Evolutionary conservation across 2,888 invertebrate genomes (phyloP).

Genomic region (Pristionchus japonicus): DNA sequence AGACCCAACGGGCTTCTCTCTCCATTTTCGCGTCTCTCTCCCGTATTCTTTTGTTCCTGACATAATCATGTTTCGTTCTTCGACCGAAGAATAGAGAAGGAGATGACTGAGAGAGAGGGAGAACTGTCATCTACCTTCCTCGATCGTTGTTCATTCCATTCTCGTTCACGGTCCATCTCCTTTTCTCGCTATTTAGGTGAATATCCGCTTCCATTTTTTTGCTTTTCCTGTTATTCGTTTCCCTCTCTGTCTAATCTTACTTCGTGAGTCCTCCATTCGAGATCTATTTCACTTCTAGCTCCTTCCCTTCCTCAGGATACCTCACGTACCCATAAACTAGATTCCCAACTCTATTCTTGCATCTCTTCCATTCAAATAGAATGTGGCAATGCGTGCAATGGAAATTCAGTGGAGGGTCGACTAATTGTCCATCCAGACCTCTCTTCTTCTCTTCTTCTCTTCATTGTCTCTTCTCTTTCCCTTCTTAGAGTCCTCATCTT

Average conservation of each 20-base stretch:
- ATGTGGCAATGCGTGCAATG: not conserved
- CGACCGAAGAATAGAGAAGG: not conserved
- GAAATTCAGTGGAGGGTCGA: not conserved
- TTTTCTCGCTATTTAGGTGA: not conserved
- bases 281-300: not conserved
- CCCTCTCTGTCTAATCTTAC: not conserved
- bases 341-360: not conserved
- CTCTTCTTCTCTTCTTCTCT: not conserved
- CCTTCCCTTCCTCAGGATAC: not conserved
- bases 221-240: not conserved
- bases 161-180: not conserved
- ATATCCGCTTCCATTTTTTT: not conserved
- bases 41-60: not conserved
- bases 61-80: not conserved
- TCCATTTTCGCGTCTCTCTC: not conserved
- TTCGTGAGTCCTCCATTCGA: not conserved
- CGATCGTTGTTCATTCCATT: not conserved
- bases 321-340: not conserved
- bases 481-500: conserved; percentile 36
- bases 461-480: not conserved
- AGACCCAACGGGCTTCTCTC: not conserved
- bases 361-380: not conserved
- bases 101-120: not conserved
- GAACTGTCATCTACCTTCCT: not conserved
- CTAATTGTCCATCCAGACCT: not conserved